A percentile compares a stretch with the other conserved stretches of the same genome.
Conservation (phyloP, 2,797 vertebrate species). For the Coreius guichenoti region DNA sequence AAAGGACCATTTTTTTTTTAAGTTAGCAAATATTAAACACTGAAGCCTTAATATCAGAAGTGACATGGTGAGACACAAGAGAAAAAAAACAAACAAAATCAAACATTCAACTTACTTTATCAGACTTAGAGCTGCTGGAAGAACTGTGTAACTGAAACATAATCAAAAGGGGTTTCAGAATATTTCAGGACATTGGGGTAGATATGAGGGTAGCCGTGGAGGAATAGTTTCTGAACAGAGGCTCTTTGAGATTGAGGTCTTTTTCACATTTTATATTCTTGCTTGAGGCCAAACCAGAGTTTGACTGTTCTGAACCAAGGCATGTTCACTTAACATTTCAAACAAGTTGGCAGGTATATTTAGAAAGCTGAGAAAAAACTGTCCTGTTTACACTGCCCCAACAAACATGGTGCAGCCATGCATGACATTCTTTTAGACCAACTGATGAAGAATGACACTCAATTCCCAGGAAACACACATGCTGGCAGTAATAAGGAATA, state of each 20-base stretch:
- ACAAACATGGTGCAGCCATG: background rate
- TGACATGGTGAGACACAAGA: background rate
- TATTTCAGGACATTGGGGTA: constrained; percentile 52
- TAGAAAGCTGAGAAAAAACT: background rate
- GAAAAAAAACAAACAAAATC: constrained; percentile 17
- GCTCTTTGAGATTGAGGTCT: background rate
- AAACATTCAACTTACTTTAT: constrained; percentile 78
- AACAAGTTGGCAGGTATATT: background rate
- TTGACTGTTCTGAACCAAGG: background rate
- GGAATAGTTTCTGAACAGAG: constrained; percentile 6
- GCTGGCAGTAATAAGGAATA: background rate
- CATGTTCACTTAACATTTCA: background rate
- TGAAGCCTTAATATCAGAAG: background rate
- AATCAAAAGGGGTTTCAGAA: constrained; percentile 75
- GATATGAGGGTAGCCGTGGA: constrained; percentile 38
- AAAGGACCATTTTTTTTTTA: background rate
- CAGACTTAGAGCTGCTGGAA: constrained; percentile 66
- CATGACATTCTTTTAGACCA: background rate
- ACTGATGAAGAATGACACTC: background rate
- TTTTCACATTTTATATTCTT: background rate
- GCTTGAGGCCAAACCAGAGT: constrained; percentile 33
- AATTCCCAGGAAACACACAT: background rate
- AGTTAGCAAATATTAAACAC: background rate
- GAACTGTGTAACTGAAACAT: constrained; percentile 82
- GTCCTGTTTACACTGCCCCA: background rate